Percentiles rank a stretch among this genome's conserved stretches.
Conservation (phyloP, 2,888 invertebrate species). For the Parapristionchus giblindavisi region DNA sequence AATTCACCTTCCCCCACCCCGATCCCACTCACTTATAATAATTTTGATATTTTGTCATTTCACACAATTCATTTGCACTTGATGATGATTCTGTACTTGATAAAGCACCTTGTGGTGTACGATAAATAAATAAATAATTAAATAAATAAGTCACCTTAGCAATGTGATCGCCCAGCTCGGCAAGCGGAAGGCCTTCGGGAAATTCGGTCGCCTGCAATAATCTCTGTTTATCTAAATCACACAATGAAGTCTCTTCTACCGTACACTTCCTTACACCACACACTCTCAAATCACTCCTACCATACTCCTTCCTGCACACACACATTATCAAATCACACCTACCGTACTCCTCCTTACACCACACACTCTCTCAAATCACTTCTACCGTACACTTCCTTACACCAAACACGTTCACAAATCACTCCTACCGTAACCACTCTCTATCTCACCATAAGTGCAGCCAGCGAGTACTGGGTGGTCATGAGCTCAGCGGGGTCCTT, state of each 20-base stretch:
- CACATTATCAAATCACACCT: too few species aligned
- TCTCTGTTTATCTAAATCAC: neutral
- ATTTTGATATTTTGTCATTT: too few species aligned
- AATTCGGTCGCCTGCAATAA: constrained; percentile 32
- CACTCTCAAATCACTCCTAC: neutral
- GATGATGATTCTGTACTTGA: too few species aligned
- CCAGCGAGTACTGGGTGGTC: constrained; percentile 6
- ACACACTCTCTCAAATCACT: neutral
- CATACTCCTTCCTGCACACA: too few species aligned
- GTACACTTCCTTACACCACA: neutral
- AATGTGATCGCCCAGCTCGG: constrained; percentile 29
- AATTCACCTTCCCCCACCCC: too few species aligned
- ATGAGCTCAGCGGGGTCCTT: constrained; percentile 21
- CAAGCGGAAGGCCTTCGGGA: constrained; percentile 23
- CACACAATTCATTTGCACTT: too few species aligned
- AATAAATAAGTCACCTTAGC: too few species aligned
- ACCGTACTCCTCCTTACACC: too few species aligned
- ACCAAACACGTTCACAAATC: neutral
- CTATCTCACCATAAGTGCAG: constrained; percentile 2
- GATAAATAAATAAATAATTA: too few species aligned
- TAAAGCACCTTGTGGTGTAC: too few species aligned
- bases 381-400: neutral
- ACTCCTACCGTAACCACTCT: too few species aligned
- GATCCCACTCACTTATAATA: too few species aligned
- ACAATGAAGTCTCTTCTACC: neutral